phyloP scores from a whole-genome alignment of 1,140 invertebrate species.

The Sipha flava region DNA sequence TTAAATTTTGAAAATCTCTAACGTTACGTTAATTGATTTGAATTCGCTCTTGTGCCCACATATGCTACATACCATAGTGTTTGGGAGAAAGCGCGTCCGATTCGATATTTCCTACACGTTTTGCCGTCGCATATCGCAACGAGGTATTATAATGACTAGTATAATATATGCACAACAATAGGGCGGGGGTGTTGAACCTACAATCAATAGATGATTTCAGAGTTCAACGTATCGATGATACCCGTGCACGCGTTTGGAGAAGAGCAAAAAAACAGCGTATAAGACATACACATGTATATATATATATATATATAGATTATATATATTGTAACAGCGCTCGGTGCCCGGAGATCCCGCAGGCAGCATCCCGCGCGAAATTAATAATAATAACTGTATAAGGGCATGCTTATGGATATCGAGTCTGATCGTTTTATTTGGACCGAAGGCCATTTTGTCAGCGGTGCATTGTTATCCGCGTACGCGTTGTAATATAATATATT shows the following conservation, averaged over 20 bases:
- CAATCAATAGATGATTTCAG: not conserved
- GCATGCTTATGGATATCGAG: not conserved
- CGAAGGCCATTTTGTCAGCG: not conserved
- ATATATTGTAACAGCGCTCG: not conserved
- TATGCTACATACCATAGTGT: too few relatives aligned
- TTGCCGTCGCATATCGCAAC: too few relatives aligned
- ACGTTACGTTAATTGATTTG: too few relatives aligned
- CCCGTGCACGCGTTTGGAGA: not conserved
- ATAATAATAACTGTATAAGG: not conserved
- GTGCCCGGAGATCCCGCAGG: not conserved
- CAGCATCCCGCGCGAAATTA: conserved; percentile 16
- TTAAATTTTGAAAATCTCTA: too few relatives aligned
- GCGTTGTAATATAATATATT: too few relatives aligned
- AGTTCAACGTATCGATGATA: not conserved
- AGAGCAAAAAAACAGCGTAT: too few relatives aligned
- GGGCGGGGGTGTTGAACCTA: conserved; percentile 8
- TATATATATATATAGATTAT: not conserved
- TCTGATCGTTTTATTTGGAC: not conserved
- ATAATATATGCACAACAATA: not conserved
- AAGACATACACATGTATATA: not conserved
- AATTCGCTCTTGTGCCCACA: too few relatives aligned
- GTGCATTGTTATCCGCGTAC: not conserved
- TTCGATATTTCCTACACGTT: too few relatives aligned
- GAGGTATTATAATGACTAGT: too few relatives aligned
- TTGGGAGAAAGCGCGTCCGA: too few relatives aligned